These are phyloP conservation scores for Adelognathus sp. DNA, from an alignment of 2,888 invertebrate genomes.

Conservation along the genomic window DNA sequence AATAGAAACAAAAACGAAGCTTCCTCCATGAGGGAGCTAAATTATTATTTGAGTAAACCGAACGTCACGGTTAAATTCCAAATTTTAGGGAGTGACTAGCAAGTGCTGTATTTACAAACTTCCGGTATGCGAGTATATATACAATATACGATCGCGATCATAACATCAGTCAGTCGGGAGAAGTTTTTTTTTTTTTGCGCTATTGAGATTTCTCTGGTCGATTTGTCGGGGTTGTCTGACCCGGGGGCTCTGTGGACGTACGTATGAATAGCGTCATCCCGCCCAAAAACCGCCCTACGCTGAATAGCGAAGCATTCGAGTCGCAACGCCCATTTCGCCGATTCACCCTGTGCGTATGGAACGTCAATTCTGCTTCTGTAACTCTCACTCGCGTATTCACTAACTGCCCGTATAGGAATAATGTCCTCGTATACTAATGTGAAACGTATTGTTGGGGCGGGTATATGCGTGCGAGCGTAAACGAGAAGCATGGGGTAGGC, in stretches of 20 bases:
- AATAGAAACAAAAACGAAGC: too few species aligned
- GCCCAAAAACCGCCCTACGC: slow-evolving; percentile 65
- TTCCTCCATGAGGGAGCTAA: too few species aligned
- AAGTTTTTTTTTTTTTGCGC: too few species aligned
- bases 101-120: slow-evolving; percentile 9
- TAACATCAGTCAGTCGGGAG: slow-evolving; percentile 49
- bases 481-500: background rate
- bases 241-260: slow-evolving; percentile 51
- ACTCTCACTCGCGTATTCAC: slow-evolving; percentile 51
- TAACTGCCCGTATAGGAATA: slow-evolving; percentile 19
- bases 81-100: background rate
- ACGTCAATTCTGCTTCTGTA: slow-evolving; percentile 65
- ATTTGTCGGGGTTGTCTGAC: slow-evolving; percentile 69
- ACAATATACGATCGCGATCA: slow-evolving; percentile 40
- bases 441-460: slow-evolving; percentile 70
- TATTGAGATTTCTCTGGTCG: slow-evolving; percentile 68
- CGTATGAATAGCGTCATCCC: slow-evolving; percentile 66
- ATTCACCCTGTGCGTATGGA: slow-evolving; percentile 63
- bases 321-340: slow-evolving; percentile 67
- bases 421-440: slow-evolving; percentile 60
- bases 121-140: slow-evolving; percentile 47
- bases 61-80: too few species aligned
- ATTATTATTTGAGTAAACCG: too few species aligned
- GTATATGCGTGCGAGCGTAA: slow-evolving; percentile 53
- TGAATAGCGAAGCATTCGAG: slow-evolving; percentile 66